phyloP scores from a whole-genome alignment of 2,797 vertebrate genomes.

The Babyrousa celebensis region DNA sequence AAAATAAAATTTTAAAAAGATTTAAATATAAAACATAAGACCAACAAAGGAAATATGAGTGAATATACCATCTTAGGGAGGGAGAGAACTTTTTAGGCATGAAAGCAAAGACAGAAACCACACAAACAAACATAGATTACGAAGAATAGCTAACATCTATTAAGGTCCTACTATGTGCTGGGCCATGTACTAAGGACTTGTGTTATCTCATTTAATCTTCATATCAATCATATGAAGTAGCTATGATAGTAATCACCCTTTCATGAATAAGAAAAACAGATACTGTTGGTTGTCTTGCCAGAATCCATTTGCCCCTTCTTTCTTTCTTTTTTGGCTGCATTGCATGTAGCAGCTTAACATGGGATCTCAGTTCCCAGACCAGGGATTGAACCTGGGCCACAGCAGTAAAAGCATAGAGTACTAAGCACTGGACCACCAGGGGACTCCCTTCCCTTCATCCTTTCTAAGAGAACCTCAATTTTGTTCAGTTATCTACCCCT shows the following conservation, averaged over 20 bases:
- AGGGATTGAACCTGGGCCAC: too few relatives aligned
- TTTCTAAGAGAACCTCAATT: constrained; percentile 7
- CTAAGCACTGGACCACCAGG: too few relatives aligned
- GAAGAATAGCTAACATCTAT: background rate
- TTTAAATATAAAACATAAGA: constrained; percentile 10
- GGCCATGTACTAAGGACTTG: background rate
- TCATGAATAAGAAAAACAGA: constrained; percentile 15
- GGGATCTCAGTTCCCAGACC: too few relatives aligned
- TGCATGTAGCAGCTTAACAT: too few relatives aligned
- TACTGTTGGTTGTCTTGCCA: background rate
- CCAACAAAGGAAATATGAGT: constrained; percentile 1
- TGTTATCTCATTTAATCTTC: background rate
- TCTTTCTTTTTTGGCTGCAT: too few relatives aligned
- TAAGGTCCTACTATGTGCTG: background rate
- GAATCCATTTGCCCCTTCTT: background rate
- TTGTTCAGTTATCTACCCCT: background rate
- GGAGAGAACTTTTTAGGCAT: constrained; percentile 2
- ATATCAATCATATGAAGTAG: background rate
- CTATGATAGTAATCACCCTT: background rate
- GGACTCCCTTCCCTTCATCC: background rate
- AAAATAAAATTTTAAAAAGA: background rate
- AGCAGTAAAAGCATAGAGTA: too few relatives aligned
- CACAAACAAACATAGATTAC: background rate
- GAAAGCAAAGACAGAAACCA: background rate
- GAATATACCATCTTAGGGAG: constrained; percentile 1